phyloP scores from a whole-genome alignment of 2,113 vertebrate genomes.

The Coregonus clupeaformis region DNA sequence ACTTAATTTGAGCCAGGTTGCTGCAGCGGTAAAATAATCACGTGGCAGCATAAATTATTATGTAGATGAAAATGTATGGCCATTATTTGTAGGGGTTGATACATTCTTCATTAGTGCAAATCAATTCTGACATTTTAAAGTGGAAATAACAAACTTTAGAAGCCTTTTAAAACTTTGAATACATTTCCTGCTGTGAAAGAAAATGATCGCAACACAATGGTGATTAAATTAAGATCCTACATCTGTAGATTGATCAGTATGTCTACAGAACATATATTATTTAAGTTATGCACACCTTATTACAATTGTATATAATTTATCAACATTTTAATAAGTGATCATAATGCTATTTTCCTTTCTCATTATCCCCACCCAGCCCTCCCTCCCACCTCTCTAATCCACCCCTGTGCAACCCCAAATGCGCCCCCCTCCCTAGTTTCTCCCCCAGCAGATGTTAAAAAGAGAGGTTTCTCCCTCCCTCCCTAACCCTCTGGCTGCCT shows the following conservation, averaged over 20 bases:
- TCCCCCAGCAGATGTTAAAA: conserved; percentile 67
- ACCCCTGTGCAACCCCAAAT: not conserved
- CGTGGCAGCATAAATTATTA: too few species aligned
- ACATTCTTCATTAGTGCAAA: too few species aligned
- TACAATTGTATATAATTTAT: not conserved
- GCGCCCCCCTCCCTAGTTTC: conserved; percentile 50
- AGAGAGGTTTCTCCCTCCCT: conserved; percentile 16
- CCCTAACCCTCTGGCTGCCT: conserved; percentile 37
- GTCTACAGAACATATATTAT: not conserved
- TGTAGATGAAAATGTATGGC: too few species aligned
- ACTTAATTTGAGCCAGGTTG: too few species aligned
- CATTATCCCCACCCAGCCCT: conserved; percentile 53
- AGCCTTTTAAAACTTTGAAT: too few species aligned
- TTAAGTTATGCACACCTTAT: not conserved
- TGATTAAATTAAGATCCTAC: too few species aligned
- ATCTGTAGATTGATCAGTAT: not conserved
- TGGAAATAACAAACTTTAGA: too few species aligned
- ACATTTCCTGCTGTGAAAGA: too few species aligned
- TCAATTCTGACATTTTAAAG: too few species aligned
- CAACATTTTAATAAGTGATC: not conserved
- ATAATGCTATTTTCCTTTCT: conserved; percentile 47
- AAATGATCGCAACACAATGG: too few species aligned
- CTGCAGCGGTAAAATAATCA: too few species aligned
- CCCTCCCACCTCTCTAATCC: conserved; percentile 48
- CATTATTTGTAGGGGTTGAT: too few species aligned